Percentiles rank a stretch among this genome's conserved stretches.
Conservation (phyloP, 2,113 vertebrate genomes). For the Leucopsar rothschildi region DNA sequence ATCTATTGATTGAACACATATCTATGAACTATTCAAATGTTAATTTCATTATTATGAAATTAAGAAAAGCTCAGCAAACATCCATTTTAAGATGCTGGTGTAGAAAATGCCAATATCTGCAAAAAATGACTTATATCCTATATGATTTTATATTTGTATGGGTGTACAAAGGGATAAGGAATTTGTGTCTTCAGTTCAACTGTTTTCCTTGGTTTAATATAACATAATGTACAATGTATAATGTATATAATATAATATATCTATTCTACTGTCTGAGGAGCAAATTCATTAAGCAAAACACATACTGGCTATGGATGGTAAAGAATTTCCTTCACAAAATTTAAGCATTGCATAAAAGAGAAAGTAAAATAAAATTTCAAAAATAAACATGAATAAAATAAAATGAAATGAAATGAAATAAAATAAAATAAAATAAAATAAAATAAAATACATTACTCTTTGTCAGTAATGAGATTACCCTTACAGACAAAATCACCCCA, state of each 20-base stretch:
- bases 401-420: neutral
- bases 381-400: too few relatives aligned
- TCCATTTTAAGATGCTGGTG: neutral
- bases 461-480: neutral
- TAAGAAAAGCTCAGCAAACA: neutral
- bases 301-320: accelerated
- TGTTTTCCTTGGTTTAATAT: neutral
- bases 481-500: neutral
- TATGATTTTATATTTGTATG: neutral
- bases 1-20: neutral
- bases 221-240: neutral
- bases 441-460: neutral
- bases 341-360: neutral
- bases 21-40: neutral
- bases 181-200: neutral
- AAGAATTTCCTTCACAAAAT: neutral
- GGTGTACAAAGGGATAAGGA: neutral
- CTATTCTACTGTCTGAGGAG: neutral
- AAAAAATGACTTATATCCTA: neutral
- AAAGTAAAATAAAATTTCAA: neutral
- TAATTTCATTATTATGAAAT: neutral
- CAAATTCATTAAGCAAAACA: neutral
- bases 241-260: neutral
- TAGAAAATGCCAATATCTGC: neutral
- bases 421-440: neutral